These are phyloP conservation scores for Lynx canadensis DNA, from an alignment of 2,113 vertebrate species.

Conservation along the genomic window DNA sequence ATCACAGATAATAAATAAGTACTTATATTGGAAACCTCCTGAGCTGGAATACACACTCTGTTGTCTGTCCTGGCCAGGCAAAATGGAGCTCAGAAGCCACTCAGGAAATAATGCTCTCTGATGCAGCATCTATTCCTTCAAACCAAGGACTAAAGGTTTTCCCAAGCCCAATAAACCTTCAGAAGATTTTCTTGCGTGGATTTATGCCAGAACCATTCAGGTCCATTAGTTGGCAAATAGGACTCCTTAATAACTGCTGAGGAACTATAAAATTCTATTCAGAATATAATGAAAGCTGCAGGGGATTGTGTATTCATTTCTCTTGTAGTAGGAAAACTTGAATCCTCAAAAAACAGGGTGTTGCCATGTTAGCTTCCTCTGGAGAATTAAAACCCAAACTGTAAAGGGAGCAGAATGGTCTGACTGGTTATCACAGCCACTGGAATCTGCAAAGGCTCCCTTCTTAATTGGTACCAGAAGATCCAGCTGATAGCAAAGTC, in stretches of 20 bases:
- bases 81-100: not conserved
- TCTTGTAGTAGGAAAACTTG: constrained; percentile 4
- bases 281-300: constrained; percentile 43
- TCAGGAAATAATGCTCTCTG: not conserved
- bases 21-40: not conserved
- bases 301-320: constrained; percentile 53
- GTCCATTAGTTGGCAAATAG: constrained; percentile 14
- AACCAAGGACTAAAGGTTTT: constrained; percentile 28
- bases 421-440: not conserved
- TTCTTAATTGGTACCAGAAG: not conserved
- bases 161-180: not conserved
- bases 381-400: constrained; percentile 50
- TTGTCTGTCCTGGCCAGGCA: not conserved
- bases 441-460: not conserved
- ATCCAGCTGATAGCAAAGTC: not conserved
- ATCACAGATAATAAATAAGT: not conserved
- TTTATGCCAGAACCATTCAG: not conserved
- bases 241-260: not conserved
- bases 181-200: not conserved
- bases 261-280: constrained; percentile 57
- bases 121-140: not conserved
- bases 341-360: constrained; percentile 50
- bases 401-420: not conserved
- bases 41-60: not conserved
- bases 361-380: constrained; percentile 58